Conservation (phyloP, 1,140 invertebrate genomes). For the Harlomillsia oculata region DNA sequence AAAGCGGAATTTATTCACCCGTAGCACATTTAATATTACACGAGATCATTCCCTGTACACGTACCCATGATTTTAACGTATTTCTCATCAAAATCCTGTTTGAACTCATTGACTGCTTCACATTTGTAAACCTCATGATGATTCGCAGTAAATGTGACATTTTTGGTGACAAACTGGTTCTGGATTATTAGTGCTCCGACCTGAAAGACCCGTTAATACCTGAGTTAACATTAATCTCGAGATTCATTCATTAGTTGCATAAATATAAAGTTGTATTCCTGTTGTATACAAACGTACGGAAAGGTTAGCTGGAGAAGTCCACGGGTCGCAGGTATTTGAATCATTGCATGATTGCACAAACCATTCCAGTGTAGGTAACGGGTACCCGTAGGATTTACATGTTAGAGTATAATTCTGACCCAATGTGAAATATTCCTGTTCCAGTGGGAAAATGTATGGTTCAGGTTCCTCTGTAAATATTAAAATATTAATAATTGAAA, state of each 20-base stretch:
- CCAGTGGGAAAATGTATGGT: background rate
- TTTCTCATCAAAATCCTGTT: background rate
- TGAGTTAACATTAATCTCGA: background rate
- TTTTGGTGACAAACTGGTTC: background rate
- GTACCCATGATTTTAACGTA: conserved; percentile 3
- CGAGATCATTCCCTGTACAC: background rate
- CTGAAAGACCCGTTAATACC: background rate
- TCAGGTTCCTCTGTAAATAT: conserved; percentile 13
- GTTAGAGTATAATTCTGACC: conserved; percentile 1
- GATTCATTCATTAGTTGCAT: background rate
- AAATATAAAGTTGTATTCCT: background rate
- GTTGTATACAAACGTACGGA: background rate
- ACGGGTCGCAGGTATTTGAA: background rate
- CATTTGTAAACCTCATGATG: conserved; percentile 1
- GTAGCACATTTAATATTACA: background rate
- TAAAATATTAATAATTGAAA: background rate
- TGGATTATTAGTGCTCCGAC: background rate
- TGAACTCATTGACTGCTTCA: background rate
- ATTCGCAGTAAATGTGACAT: conserved; percentile 3
- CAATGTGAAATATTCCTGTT: background rate
- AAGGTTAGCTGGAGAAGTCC: background rate
- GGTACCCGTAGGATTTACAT: conserved; percentile 14
- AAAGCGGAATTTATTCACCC: background rate
- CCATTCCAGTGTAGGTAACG: conserved; percentile 18
- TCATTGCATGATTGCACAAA: conserved; percentile 7